These are phyloP conservation scores for Istiophorus platypterus DNA, from an alignment of 2,113 vertebrate genomes.

Conservation along the genomic window DNA sequence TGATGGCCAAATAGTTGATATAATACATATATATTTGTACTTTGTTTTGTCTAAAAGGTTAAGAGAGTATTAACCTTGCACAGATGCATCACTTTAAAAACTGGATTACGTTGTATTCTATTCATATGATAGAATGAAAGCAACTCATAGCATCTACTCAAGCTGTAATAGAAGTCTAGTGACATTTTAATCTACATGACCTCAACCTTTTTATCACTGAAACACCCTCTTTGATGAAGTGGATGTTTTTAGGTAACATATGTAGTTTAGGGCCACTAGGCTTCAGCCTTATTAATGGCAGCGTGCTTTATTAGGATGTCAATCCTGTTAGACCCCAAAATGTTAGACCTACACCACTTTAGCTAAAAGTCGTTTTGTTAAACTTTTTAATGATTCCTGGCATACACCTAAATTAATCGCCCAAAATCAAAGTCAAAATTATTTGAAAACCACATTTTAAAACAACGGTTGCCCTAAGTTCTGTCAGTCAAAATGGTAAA, in stretches of 20 bases:
- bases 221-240: background rate
- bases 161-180: background rate
- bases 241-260: background rate
- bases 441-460: background rate
- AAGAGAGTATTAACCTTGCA: background rate
- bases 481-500: background rate
- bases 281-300: background rate
- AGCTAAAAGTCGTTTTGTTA: background rate
- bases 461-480: no score
- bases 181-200: background rate
- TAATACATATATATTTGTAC: background rate
- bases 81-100: background rate
- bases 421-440: background rate
- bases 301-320: background rate
- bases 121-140: background rate
- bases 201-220: background rate
- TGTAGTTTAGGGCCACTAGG: background rate
- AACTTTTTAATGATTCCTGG: background rate
- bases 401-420: background rate
- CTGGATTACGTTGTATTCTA: background rate
- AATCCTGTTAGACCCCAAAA: background rate
- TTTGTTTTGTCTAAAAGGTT: background rate
- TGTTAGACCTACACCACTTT: background rate
- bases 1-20: background rate
- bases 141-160: background rate